Evolutionary conservation across 2,888 invertebrate genomes (phyloP), one percentile per base, ranked within the genome.

Genomic region (Gastrophysa polygoni): DNA sequence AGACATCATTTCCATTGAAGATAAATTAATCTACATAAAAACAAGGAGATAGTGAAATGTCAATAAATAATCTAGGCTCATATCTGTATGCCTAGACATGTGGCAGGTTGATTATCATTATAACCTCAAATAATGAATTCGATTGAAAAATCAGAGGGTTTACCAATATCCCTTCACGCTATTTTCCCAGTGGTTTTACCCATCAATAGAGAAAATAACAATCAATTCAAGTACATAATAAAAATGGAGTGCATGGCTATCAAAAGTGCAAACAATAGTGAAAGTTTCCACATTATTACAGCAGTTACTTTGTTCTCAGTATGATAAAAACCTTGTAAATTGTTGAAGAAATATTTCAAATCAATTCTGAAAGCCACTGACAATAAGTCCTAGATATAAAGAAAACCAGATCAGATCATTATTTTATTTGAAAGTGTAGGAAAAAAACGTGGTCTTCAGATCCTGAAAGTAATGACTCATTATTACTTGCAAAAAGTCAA

Each of bases 191-290:
- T n/a, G n/a, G n/a, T n/a, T n/a, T n/a, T n/a, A n/a, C n/a, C n/a
- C n/a, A n/a, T n/a, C n/a, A n/a, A n/a, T n/a, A n/a, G n/a, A n/a
- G n/a, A n/a, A n/a, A n/a, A n/a, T n/a, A n/a, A n/a, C n/a, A n/a
- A n/a, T n/a, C n/a, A 24, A 24, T 24, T 11, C 32, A 8, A 2
- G 11, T 32, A 11, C 2, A 24, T 10, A 32, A 38, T 14, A 14
- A 18, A 5, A 16, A 24, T 43, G 8, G 21, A 44, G 14, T 43
- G 38, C 24, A 14, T 32, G 1, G 34, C 38, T 47, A 43, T 29
- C 3, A 46, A 62, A 65, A 44, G 56, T 24, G 61, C 62, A 56
- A 69, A 69, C 67, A 68, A 65, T 68, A 63, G 67, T 63, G 65
- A 69, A 69, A 69, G 68, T 68, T 57, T 49, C 46, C 14, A 29